A percentile compares a stretch with the other conserved stretches of the same genome.
Conservation (phyloP, 2,888 invertebrate species). For the Glaucopsyche alexis region DNA sequence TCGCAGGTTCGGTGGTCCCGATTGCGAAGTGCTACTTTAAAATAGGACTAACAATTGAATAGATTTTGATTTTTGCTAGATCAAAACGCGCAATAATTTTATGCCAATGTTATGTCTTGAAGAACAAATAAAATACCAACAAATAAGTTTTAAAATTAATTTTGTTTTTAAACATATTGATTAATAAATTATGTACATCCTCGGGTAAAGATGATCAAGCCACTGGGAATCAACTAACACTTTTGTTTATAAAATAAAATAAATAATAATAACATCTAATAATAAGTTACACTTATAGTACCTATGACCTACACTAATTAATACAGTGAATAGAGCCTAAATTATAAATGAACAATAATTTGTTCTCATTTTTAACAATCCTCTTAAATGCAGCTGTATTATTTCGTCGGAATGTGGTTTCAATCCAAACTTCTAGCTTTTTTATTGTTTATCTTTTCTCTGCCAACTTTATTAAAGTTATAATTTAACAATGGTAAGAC, state of each 20-base stretch:
- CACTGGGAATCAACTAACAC: background rate
- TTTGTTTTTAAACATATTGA: background rate
- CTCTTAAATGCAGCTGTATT: background rate
- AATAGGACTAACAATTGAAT: background rate
- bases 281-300: background rate
- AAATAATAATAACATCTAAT: background rate
- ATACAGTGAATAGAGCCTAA: background rate
- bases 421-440: background rate
- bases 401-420: constrained; percentile 1
- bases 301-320: background rate
- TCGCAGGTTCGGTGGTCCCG: too few species aligned
- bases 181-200: background rate
- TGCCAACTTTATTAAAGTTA: too few species aligned
- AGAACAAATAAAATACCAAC: background rate
- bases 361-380: background rate
- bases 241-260: background rate
- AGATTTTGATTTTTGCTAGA: background rate
- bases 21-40: background rate
- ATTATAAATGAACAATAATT: background rate
- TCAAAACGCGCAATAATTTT: background rate
- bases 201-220: background rate
- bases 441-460: too few species aligned
- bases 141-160: background rate
- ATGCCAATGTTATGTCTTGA: background rate
- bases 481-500: too few species aligned